Percentiles rank a stretch among this genome's conserved stretches.
phyloP scores from a whole-genome alignment of 1,140 invertebrate species.

The Prorops nasuta region DNA sequence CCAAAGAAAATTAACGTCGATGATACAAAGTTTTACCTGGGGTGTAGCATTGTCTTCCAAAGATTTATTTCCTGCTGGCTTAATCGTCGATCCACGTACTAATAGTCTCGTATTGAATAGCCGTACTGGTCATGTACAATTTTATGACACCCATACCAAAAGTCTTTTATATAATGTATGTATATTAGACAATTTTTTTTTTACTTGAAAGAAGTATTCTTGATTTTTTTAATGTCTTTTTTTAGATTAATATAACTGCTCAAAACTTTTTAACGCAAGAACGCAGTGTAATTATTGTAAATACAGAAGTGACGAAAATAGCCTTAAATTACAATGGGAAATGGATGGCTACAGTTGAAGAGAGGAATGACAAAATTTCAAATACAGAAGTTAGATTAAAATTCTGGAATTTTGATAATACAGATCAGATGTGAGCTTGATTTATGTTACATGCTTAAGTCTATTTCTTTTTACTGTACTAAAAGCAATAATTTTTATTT shows the following conservation, averaged over 20 bases:
- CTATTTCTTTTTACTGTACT: too few relatives aligned
- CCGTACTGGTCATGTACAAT: constrained; percentile 76
- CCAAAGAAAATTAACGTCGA: constrained; percentile 58
- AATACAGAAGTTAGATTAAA: constrained; percentile 70
- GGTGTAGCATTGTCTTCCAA: constrained; percentile 51
- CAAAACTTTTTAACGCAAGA: constrained; percentile 72
- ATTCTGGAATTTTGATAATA: constrained; percentile 72
- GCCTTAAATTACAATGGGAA: constrained; percentile 65
- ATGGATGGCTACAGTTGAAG: constrained; percentile 81
- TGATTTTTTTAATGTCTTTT: constrained; percentile 12
- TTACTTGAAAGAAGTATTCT: constrained; percentile 14
- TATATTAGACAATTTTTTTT: constrained; percentile 21
- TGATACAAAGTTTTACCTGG: constrained; percentile 71
- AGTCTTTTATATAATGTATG: constrained; percentile 74
- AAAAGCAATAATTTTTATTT: too few relatives aligned
- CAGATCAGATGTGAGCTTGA: constrained; percentile 66
- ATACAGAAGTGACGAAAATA: constrained; percentile 69
- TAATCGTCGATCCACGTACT: constrained; percentile 67
- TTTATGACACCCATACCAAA: constrained; percentile 69
- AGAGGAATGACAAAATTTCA: constrained; percentile 60
- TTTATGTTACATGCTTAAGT: constrained; percentile 5
- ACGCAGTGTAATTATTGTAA: constrained; percentile 59
- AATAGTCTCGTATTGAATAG: constrained; percentile 74
- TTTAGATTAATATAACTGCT: constrained; percentile 73
- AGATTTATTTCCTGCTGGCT: constrained; percentile 63